These are phyloP conservation scores for Caenorhabditis auriculariae DNA, from an alignment of 2,888 invertebrate genomes.

Conservation along the genomic window DNA sequence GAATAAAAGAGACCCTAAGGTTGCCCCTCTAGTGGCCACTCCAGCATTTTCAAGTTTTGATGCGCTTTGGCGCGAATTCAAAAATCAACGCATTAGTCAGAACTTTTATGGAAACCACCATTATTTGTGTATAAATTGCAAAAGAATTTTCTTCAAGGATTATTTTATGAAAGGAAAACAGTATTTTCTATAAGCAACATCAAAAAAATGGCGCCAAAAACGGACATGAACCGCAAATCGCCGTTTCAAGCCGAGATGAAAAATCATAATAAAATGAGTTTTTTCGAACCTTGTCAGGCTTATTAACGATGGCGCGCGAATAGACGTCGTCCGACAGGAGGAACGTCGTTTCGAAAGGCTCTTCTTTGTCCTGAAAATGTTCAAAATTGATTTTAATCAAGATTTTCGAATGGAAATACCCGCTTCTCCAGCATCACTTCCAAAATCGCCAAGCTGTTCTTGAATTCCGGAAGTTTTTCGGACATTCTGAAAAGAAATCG, in stretches of 20 bases:
- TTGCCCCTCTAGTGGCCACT: too few relatives aligned
- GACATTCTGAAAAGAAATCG: constrained; percentile 13
- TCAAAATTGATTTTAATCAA: constrained; percentile 74
- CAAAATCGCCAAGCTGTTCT: constrained; percentile 74
- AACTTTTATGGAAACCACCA: too few relatives aligned
- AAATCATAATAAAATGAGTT: too few relatives aligned
- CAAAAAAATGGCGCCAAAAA: background rate
- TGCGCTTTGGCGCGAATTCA: too few relatives aligned
- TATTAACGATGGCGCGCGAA: constrained; percentile 39
- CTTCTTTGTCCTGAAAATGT: constrained; percentile 69
- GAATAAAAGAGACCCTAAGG: too few relatives aligned
- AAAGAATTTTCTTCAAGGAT: too few relatives aligned
- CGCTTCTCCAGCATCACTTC: constrained; percentile 72
- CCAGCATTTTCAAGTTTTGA: too few relatives aligned
- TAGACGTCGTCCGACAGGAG: constrained; percentile 49
- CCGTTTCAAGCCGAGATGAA: background rate
- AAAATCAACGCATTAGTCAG: too few relatives aligned
- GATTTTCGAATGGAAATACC: constrained; percentile 10
- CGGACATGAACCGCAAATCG: background rate
- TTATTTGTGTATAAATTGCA: too few relatives aligned
- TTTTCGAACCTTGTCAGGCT: constrained; percentile 42
- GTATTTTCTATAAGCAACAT: background rate
- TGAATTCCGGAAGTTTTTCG: constrained; percentile 48
- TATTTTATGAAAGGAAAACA: too few relatives aligned
- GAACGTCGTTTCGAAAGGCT: constrained; percentile 45